These are phyloP conservation scores for Alloplasta piceator DNA, from an alignment of 2,888 invertebrate genomes.

Conservation along the genomic window DNA sequence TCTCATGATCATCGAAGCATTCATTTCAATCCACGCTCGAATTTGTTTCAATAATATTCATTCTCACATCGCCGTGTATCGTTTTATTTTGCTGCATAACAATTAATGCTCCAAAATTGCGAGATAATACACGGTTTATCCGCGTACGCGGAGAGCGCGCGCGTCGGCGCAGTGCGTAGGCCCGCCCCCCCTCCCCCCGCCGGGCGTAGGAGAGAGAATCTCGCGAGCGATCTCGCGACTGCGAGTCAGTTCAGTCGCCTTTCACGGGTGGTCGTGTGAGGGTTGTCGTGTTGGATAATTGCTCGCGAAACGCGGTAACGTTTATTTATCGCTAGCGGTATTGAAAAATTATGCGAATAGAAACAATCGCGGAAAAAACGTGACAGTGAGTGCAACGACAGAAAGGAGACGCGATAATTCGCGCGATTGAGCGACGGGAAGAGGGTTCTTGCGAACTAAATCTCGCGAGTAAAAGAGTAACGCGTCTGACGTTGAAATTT, in stretches of 20 bases:
- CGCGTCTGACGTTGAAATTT: background rate
- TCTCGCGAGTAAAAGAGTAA: constrained; percentile 31
- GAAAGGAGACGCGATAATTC: background rate
- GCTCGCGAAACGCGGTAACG: too few relatives aligned
- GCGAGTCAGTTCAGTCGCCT: constrained; percentile 75
- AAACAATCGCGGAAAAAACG: background rate
- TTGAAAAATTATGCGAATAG: too few relatives aligned
- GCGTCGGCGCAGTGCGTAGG: background rate
- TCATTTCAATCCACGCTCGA: too few relatives aligned
- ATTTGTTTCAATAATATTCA: too few relatives aligned
- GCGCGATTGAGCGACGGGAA: too few relatives aligned
- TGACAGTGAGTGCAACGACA: constrained; percentile 3
- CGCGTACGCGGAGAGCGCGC: too few relatives aligned
- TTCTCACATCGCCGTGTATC: too few relatives aligned
- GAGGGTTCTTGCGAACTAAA: background rate
- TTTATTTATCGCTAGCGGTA: too few relatives aligned
- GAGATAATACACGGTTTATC: too few relatives aligned
- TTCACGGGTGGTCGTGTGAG: constrained; percentile 75
- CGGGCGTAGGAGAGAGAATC: background rate
- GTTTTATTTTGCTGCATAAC: too few relatives aligned
- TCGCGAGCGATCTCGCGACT: background rate
- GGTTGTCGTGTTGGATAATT: constrained; percentile 4
- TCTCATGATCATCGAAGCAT: too few relatives aligned
- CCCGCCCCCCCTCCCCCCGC: background rate
- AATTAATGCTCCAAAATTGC: too few relatives aligned